Evolutionary conservation across 2,888 invertebrate species (phyloP), one percentile per base, ranked within the genome.

Genomic region (Hyles lineata): DNA sequence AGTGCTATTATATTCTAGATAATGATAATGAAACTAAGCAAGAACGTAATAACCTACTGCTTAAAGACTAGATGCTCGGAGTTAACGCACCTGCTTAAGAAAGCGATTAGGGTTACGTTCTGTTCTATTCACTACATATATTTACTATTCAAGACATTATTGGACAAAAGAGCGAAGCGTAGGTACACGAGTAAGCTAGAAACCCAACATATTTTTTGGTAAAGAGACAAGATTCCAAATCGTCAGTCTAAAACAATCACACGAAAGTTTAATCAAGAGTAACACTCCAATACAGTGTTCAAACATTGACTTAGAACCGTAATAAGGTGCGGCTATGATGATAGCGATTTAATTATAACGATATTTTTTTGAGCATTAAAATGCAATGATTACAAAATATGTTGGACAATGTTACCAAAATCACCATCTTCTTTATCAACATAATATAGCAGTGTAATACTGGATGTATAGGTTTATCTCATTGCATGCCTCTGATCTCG

Each of bases 191-290:
- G 15, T 50, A 50, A 74, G 50, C 50, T 63, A 23, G n/a, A 58
- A 7, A 0, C 52, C 29, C 1, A 1, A 15, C 8, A 35, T 72
- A 8, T 60, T 11, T 61, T 70, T 70, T 55, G 19, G 9, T 55
- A 70, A 55, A 55, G 32, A 58, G n/a, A 25, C 29, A 19, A 25
- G 25, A 70, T 32, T 70, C 29, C 19, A 52, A 70, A 67, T 19
- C 70, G 35, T 67, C 70, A 62, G 71, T 74, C 55, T 67, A 43
- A 77, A 79, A 81, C 78, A 80, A 80, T 83, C 77, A 74, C 76
- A 72, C 77, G 74, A 74, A 74, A 76, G 79, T 85, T 82, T 80
- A 80, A 82, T 83, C 80, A 80, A 75, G 76, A 63, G 75, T 76
- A 77, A 70, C 75, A 79, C 79, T 83, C 74, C 74, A 76, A 76